A percentile compares a stretch with the other conserved stretches of the same genome.
phyloP scores from a whole-genome alignment of 1,140 invertebrate genomes.

The Hestina assimilis region DNA sequence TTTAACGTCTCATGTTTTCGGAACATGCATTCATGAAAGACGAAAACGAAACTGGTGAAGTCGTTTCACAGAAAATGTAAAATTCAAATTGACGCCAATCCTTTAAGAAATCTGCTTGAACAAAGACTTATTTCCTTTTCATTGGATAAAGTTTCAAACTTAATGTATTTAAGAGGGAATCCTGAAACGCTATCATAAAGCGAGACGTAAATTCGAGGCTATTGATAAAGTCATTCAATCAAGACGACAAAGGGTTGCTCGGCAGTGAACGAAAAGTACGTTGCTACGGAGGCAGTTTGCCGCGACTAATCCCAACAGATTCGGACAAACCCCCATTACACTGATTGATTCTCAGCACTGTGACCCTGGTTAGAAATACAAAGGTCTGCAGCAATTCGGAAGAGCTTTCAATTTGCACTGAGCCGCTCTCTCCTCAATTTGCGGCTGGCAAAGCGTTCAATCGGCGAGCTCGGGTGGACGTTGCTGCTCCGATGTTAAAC shows the following conservation, averaged over 20 bases:
- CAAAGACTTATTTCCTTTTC: conserved; percentile 19
- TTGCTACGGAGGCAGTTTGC: conserved; percentile 40
- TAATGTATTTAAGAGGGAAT: conserved; percentile 15
- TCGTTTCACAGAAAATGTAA: conserved; percentile 10
- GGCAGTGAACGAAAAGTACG: conserved; percentile 36
- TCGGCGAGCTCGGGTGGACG: conserved; percentile 4
- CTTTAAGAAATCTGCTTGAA: conserved; percentile 17
- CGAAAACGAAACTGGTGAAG: conserved; percentile 16
- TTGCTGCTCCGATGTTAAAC: not conserved
- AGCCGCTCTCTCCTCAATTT: conserved; percentile 45
- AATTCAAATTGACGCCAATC: conserved; percentile 15
- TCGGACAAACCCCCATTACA: conserved; percentile 68
- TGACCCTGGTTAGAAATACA: conserved; percentile 61
- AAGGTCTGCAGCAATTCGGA: conserved; percentile 53
- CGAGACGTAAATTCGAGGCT: conserved; percentile 2
- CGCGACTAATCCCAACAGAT: conserved; percentile 62
- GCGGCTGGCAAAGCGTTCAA: conserved; percentile 28
- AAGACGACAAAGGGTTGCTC: conserved; percentile 40
- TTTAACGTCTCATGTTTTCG: conserved; percentile 4
- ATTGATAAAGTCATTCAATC: conserved; percentile 18
- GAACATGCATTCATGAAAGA: conserved; percentile 9
- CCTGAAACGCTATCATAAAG: conserved; percentile 10
- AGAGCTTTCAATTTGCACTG: conserved; percentile 58
- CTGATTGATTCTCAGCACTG: conserved; percentile 66
- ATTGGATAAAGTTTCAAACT: conserved; percentile 13